phyloP scores from a whole-genome alignment of 1,140 invertebrate genomes.

The Rhyzopertha dominica region DNA sequence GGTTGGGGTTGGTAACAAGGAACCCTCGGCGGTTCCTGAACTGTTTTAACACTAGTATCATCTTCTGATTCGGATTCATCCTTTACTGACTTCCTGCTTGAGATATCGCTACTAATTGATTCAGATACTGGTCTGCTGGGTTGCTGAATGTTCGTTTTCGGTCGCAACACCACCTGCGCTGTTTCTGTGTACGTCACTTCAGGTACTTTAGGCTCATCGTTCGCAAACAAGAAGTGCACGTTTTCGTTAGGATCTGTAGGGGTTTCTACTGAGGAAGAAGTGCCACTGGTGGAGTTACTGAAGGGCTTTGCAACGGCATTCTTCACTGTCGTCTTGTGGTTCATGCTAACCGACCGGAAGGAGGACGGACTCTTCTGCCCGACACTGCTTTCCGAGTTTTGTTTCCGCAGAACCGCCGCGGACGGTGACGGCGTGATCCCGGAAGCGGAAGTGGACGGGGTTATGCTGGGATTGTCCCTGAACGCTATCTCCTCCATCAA shows the following conservation, averaged over 20 bases:
- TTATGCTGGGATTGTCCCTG: constrained; percentile 17
- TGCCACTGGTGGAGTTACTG: constrained; percentile 30
- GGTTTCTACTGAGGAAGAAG: constrained; percentile 36
- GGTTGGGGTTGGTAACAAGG: too few species aligned
- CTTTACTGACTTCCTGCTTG: too few species aligned
- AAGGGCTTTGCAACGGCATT: constrained; percentile 47
- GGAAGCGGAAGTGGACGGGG: constrained; percentile 31
- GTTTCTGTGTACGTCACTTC: too few species aligned
- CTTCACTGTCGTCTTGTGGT: constrained; percentile 38
- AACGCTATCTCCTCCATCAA: constrained; percentile 63
- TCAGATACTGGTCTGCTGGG: too few species aligned
- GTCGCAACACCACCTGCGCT: too few species aligned
- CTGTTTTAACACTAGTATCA: too few species aligned
- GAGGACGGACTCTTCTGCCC: constrained; percentile 16
- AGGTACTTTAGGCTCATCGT: too few species aligned
- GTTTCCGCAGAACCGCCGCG: constrained; percentile 22
- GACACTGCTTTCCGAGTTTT: constrained; percentile 38
- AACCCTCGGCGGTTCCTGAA: too few species aligned
- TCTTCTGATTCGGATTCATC: too few species aligned
- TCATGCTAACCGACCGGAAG: constrained; percentile 26
- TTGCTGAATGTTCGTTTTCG: too few species aligned
- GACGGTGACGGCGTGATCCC: constrained; percentile 19
- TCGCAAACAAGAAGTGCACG: too few species aligned
- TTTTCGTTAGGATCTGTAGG: constrained; percentile 33
- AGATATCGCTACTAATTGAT: too few species aligned